Percentiles rank a stretch among this genome's conserved stretches.
Evolutionary conservation across 2,113 vertebrate genomes (phyloP).

Genomic region (Shinisaurus crocodilurus): DNA sequence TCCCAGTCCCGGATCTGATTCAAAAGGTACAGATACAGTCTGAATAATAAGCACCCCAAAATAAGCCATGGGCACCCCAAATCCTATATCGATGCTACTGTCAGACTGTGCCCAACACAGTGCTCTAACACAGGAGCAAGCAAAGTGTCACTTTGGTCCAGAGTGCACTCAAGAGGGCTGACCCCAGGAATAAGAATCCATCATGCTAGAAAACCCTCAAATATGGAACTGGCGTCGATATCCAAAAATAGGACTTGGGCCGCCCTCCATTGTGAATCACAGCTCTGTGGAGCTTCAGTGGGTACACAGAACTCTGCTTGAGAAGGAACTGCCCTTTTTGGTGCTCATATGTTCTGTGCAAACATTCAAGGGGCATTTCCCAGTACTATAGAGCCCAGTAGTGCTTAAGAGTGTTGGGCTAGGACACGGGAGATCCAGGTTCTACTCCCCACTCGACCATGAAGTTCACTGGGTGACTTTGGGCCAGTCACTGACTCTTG

Average conservation of each 20-base stretch:
- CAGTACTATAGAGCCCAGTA: background rate
- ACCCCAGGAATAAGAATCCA: background rate
- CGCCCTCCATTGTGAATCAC: background rate
- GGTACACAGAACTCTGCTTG: background rate
- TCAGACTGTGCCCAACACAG: background rate
- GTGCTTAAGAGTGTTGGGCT: no score
- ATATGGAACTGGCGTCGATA: background rate
- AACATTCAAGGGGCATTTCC: background rate
- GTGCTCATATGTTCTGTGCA: background rate
- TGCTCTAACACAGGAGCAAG: background rate
- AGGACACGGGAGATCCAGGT: no score
- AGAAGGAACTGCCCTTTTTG: background rate
- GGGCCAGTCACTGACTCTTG: no score
- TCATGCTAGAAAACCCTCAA: background rate
- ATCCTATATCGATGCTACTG: background rate
- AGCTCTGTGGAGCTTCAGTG: background rate
- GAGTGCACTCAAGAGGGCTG: background rate
- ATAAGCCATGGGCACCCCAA: background rate
- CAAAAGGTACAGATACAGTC: background rate
- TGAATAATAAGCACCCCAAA: background rate
- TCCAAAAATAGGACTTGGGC: background rate
- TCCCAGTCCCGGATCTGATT: no score
- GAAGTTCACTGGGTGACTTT: no score
- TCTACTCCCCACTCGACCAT: no score
- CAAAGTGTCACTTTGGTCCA: background rate